phyloP scores from a whole-genome alignment of 2,888 invertebrate species.

The Macaria notata region DNA sequence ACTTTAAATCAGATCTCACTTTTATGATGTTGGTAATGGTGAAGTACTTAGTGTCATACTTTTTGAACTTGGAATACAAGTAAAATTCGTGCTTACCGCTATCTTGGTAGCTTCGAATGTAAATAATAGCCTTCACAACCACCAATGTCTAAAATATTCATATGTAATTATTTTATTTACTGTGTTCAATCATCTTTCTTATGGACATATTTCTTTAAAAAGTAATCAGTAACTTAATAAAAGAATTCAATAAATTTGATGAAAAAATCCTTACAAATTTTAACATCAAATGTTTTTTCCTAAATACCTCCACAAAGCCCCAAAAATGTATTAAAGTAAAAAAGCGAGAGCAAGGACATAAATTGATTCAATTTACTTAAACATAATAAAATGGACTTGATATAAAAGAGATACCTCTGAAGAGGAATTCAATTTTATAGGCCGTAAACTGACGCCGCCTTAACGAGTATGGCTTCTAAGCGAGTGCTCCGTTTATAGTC shows the following conservation, averaged over 20 bases:
- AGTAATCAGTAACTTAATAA: no score
- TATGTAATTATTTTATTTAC: no score
- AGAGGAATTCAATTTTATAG: conserved; percentile 35
- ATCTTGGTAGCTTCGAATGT: no score
- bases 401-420: conserved; percentile 31
- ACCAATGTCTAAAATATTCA: no score
- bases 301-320: conserved; percentile 4
- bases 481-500: no score
- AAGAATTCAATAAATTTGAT: no score
- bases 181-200: no score
- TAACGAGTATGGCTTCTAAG: conserved; percentile 32
- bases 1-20: conserved; percentile 62
- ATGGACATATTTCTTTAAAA: no score
- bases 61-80: conserved; percentile 20
- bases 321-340: conserved; percentile 18
- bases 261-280: no score
- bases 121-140: no score
- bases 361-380: conserved; percentile 30
- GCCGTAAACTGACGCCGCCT: conserved; percentile 33
- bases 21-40: conserved; percentile 50
- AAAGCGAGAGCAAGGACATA: conserved; percentile 22
- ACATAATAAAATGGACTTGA: conserved; percentile 33
- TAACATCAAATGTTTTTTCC: background rate
- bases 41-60: conserved; percentile 27
- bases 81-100: no score